phyloP scores from a whole-genome alignment of 1,140 invertebrate genomes.

The Brachionus plicatilis region DNA sequence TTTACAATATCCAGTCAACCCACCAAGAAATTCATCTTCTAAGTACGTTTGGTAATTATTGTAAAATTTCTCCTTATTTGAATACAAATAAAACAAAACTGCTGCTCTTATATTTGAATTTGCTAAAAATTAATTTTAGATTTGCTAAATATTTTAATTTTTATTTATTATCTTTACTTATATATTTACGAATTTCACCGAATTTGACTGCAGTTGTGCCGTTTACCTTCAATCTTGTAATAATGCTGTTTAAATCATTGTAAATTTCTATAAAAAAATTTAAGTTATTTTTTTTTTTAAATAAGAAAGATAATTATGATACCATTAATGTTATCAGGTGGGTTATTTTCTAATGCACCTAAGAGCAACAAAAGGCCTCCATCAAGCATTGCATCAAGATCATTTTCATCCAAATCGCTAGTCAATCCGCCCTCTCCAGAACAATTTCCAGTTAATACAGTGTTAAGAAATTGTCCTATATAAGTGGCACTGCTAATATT shows the following conservation, averaged over 20 bases:
- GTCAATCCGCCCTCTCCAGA: neutral
- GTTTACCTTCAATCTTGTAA: neutral
- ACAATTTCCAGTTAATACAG: slow-evolving; percentile 10
- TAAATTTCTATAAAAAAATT: slow-evolving; percentile 14
- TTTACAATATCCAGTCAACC: neutral
- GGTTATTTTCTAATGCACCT: neutral
- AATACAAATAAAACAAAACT: neutral
- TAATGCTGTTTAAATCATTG: neutral
- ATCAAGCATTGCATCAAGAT: neutral
- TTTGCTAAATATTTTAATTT: neutral
- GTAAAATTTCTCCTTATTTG: neutral
- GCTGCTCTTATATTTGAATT: neutral
- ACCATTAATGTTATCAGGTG: slow-evolving; percentile 3
- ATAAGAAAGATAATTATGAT: neutral
- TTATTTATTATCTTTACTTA: neutral
- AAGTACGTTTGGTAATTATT: neutral
- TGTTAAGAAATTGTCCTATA: neutral
- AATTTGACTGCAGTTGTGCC: neutral
- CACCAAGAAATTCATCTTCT: slow-evolving; percentile 19
- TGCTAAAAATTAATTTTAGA: neutral
- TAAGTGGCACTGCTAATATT: neutral
- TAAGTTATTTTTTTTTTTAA: neutral
- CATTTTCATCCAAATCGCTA: neutral
- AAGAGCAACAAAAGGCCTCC: neutral
- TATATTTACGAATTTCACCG: neutral